These are phyloP conservation scores for Willowsia nigromaculata DNA, from an alignment of 2,888 invertebrate species.

Conservation along the genomic window DNA sequence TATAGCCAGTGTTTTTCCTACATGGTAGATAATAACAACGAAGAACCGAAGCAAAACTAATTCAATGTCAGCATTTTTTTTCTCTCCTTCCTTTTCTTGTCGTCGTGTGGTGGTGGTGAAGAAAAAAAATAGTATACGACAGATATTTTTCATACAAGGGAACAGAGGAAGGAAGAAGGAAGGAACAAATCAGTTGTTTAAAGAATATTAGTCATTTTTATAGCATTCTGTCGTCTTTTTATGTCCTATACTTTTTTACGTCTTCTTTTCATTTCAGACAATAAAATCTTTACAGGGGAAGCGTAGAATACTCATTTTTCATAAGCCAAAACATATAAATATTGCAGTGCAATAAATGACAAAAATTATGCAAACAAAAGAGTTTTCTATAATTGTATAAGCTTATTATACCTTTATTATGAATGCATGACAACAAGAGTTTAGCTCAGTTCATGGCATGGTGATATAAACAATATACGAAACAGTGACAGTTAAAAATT, in stretches of 20 bases:
- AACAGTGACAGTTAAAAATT: too few species aligned
- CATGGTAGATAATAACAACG: not conserved
- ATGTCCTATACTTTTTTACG: not conserved
- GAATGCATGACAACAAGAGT: too few species aligned
- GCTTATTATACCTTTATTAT: too few species aligned
- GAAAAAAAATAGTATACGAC: not conserved
- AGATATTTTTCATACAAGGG: not conserved
- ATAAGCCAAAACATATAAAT: not conserved
- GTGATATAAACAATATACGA: too few species aligned
- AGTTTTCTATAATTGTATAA: too few species aligned
- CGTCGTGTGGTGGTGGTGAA: not conserved
- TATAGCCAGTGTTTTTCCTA: not conserved
- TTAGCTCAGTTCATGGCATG: too few species aligned
- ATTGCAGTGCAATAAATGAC: not conserved
- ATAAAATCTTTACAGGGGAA: not conserved
- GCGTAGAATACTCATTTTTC: not conserved
- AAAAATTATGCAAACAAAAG: not conserved
- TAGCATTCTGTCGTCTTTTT: conserved; percentile 38
- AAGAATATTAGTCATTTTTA: conserved; percentile 63
- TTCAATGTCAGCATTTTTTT: conserved; percentile 18
- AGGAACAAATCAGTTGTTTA: conserved; percentile 66
- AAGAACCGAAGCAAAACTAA: not conserved
- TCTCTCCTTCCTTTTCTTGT: not conserved
- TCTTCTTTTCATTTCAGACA: not conserved
- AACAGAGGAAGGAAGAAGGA: conserved; percentile 58